Conservation (phyloP, 1,140 invertebrate genomes). For the Bombus huntii region DNA sequence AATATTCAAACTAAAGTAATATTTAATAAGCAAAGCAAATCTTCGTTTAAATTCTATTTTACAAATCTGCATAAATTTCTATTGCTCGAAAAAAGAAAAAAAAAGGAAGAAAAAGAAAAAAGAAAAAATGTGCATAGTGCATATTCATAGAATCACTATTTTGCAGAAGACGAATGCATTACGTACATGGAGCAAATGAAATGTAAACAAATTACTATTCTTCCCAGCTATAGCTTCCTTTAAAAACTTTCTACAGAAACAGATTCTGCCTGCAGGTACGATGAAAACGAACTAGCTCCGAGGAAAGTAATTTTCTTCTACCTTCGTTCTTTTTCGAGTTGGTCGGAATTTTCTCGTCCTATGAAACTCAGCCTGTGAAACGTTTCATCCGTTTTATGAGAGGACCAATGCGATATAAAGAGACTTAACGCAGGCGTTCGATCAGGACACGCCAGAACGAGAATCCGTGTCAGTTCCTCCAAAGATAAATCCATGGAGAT, state of each 20-base stretch:
- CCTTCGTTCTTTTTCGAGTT: neutral
- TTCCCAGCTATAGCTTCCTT: neutral
- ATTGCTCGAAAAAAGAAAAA: too few species aligned
- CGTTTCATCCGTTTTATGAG: slow-evolving; percentile 57
- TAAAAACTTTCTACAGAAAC: neutral
- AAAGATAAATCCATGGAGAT: slow-evolving; percentile 28
- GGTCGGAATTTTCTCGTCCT: slow-evolving; percentile 55
- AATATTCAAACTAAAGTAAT: too few species aligned
- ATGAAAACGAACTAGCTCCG: neutral
- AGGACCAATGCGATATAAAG: slow-evolving; percentile 39
- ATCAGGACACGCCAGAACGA: neutral
- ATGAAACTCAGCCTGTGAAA: slow-evolving; percentile 57
- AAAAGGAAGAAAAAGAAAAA: too few species aligned
- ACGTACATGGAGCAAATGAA: too few species aligned
- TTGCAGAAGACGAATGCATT: too few species aligned
- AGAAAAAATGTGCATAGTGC: too few species aligned
- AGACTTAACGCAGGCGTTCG: slow-evolving; percentile 56
- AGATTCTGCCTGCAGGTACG: too few species aligned
- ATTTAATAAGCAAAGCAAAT: too few species aligned
- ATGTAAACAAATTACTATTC: slow-evolving; percentile 16
- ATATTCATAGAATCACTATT: too few species aligned
- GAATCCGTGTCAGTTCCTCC: neutral
- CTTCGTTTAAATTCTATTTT: too few species aligned
- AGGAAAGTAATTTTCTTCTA: slow-evolving; percentile 47
- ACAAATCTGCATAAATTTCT: too few species aligned